Conservation (phyloP, 2,888 invertebrate species). For the Aphidoletes aphidimyza region DNA sequence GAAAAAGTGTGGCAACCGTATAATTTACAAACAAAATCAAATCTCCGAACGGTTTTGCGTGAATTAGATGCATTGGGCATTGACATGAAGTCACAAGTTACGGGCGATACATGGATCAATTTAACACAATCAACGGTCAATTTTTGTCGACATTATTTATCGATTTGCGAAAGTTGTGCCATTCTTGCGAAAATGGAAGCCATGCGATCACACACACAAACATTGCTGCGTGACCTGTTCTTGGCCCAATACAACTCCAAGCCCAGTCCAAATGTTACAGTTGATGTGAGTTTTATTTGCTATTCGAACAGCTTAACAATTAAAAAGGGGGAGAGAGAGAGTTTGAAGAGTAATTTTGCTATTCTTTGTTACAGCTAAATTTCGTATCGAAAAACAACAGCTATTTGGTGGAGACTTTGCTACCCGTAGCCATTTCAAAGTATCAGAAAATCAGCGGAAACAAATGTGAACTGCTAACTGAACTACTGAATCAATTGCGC, state of each 20-base stretch:
- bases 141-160: conserved; percentile 65
- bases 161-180: conserved; percentile 64
- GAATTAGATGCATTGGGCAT: conserved; percentile 65
- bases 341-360: conserved; percentile 32
- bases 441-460: conserved; percentile 63
- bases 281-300: conserved; percentile 63
- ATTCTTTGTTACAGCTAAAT: conserved; percentile 62
- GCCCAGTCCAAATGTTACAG: conserved; percentile 62
- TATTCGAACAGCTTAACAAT: neutral
- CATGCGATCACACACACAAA: conserved; percentile 62
- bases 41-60: conserved; percentile 63
- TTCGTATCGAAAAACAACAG: conserved; percentile 65
- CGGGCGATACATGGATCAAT: conserved; percentile 66
- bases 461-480: conserved; percentile 62
- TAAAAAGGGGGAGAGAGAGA: neutral
- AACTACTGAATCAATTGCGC: conserved; percentile 61
- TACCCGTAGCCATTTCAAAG: conserved; percentile 64
- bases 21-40: conserved; percentile 65
- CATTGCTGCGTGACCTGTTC: conserved; percentile 63
- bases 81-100: conserved; percentile 61
- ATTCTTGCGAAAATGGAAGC: conserved; percentile 65
- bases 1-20: conserved; percentile 67
- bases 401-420: conserved; percentile 64
- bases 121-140: conserved; percentile 65
- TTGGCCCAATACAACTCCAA: conserved; percentile 64